Evolutionary conservation across 2,797 vertebrate species (phyloP).

Genomic region (Gadopsis bispinosus): DNA sequence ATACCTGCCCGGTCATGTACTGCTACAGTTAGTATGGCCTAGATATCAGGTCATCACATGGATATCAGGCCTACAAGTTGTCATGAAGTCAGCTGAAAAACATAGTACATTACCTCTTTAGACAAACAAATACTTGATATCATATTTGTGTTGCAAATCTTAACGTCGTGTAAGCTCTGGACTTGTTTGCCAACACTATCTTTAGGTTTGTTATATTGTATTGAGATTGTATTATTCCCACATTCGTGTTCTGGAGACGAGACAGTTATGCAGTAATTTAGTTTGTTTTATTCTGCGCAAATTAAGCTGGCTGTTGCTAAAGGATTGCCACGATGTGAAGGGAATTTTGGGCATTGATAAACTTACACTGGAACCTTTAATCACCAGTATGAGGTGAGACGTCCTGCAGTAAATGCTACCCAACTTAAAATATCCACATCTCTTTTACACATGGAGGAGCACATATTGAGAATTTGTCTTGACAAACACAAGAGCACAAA

Average conservation of each 20-base stretch:
- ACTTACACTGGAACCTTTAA: no score
- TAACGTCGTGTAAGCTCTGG: not conserved
- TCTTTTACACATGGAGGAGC: no score
- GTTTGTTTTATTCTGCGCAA: not conserved
- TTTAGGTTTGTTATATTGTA: not conserved
- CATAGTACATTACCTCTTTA: no score
- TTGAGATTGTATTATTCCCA: not conserved
- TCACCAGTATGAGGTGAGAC: no score
- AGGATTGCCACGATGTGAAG: no score
- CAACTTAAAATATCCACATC: no score
- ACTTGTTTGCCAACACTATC: not conserved
- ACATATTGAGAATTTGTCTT: no score
- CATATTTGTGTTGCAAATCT: not conserved
- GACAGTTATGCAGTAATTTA: not conserved
- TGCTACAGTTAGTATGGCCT: not conserved
- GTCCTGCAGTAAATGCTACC: no score
- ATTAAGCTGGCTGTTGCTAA: no score
- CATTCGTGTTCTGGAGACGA: not conserved
- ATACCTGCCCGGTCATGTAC: slow-evolving; percentile 12
- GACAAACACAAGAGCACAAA: not conserved
- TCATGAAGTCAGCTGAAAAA: not conserved
- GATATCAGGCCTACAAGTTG: not conserved
- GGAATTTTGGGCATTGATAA: not conserved
- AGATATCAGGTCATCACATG: not conserved
- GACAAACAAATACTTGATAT: not conserved